phyloP scores from a whole-genome alignment of 2,797 vertebrate species.

The Eutrigla gurnardus region DNA sequence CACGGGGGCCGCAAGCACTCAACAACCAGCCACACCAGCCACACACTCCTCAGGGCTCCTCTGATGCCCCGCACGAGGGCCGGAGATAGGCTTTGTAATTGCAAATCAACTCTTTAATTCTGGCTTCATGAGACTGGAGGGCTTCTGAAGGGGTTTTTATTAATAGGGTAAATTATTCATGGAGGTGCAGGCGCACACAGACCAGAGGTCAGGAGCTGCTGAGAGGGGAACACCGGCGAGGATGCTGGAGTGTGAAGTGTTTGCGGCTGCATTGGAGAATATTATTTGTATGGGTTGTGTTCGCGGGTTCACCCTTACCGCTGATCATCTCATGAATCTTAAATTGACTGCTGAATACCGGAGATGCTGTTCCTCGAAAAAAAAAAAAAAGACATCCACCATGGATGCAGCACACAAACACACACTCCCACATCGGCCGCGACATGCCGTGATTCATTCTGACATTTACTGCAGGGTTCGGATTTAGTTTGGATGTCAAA shows the following conservation, averaged over 20 bases:
- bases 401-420: constrained; percentile 3
- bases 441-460: not conserved
- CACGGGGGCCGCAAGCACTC: constrained; percentile 51
- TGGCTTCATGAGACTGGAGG: constrained; percentile 78
- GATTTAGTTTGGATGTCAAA: not conserved
- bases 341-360: constrained; percentile 43
- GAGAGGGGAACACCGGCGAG: constrained; percentile 52
- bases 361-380: constrained; percentile 2
- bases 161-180: constrained; percentile 85
- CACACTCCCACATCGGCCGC: not conserved
- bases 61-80: constrained; percentile 58
- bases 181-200: constrained; percentile 70
- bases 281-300: constrained; percentile 47
- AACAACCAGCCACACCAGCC: constrained; percentile 22
- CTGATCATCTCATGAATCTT: constrained; percentile 68
- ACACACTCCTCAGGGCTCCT: constrained; percentile 57
- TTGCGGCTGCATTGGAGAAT: constrained; percentile 47
- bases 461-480: not conserved
- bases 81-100: constrained; percentile 78
- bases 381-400: constrained; percentile 13
- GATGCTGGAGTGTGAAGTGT: constrained; percentile 61
- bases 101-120: constrained; percentile 86
- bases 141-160: constrained; percentile 79
- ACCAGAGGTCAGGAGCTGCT: constrained; percentile 65
- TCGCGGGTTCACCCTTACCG: constrained; percentile 30